These are phyloP conservation scores for Rhysida immarginata DNA, from an alignment of 1,140 invertebrate species.

Conservation along the genomic window DNA sequence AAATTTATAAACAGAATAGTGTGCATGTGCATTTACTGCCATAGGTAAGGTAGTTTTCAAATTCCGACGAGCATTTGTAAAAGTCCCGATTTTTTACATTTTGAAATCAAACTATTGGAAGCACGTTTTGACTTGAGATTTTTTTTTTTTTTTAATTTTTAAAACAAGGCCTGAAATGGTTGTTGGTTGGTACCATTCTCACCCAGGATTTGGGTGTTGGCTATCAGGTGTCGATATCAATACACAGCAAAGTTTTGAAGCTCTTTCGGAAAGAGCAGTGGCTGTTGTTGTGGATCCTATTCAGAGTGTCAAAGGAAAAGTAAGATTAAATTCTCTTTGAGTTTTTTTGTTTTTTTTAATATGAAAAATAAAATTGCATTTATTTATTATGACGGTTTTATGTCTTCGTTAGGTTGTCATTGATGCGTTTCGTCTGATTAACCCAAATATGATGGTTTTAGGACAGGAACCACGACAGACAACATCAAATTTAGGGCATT, in stretches of 20 bases:
- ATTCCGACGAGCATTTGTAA: too few relatives aligned
- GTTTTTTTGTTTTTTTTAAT: conserved; percentile 6
- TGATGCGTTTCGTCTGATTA: conserved; percentile 90
- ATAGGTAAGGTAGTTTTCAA: too few relatives aligned
- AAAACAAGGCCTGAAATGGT: conserved; percentile 99
- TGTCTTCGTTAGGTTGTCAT: conserved; percentile 65
- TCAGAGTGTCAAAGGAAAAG: conserved; percentile 89
- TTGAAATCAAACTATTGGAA: too few relatives aligned
- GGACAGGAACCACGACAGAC: conserved; percentile 98
- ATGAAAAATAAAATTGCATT: neutral
- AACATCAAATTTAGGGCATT: conserved; percentile 94
- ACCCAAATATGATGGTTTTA: conserved; percentile 97
- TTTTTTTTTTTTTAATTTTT: conserved; percentile 12
- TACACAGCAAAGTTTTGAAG: conserved; percentile 98
- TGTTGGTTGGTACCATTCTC: conserved; percentile 99
- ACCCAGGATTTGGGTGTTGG: conserved; percentile 99
- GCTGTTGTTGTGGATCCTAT: conserved; percentile 99
- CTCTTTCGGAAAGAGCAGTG: conserved; percentile 91
- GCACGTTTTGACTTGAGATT: too few relatives aligned
- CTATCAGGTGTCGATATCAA: conserved; percentile 98
- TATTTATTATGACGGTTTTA: conserved; percentile 1
- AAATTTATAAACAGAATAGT: too few relatives aligned
- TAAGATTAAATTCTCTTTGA: conserved; percentile 16
- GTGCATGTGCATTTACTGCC: too few relatives aligned
- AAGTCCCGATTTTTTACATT: too few relatives aligned